Evolutionary conservation across 2,888 invertebrate genomes (phyloP), one percentile per base, ranked within the genome.

Genomic region (Mythimna lalbum): DNA sequence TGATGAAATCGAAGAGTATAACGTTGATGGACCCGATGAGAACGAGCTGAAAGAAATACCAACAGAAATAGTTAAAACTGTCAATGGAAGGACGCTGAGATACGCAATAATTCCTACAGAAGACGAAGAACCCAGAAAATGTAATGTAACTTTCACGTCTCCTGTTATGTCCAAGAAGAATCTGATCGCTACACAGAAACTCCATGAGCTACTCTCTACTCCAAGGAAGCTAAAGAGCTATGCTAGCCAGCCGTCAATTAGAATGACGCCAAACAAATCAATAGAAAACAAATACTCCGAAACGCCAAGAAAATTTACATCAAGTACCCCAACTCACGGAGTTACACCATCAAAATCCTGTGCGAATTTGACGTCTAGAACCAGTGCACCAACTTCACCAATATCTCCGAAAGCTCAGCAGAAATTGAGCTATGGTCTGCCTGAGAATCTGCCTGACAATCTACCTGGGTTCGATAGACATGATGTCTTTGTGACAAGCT

Each of bases 161-260:
- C 93, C 93, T 0, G 91, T 92, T 33, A 96, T 96, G 90, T 96
- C 97, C 2, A 91, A 96, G 63, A 97, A 96, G 84, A 97, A 97
- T 89, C 92, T 97, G 0, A 96, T 96, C 31, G 98, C 98, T 0
- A 98, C 98, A 0, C 97, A 98, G 86, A 98, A 97, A 85, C 92
- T 98, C 0, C 98, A 98, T 89, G 98, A 98, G 84, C 89, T 98
- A 4, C 88, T 98, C 0, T 97, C 97, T 1, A 98, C 98, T 0
- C 98, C 98, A 0, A 95, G 97, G 33, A 98, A 97, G 86, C 67
- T 96, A 78, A 92, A 96, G 85, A 90, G 96, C 63, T 95, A 95
- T 50, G 94, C 93, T 0, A 96, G 96, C 61, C 96, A 96, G 59
- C 96, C 96, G 0, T 96, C 96, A 7, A 94, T 96, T 0, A 91